Base-by-base conservation (phyloP, 2,797 vertebrate genomes). In the Epinephelus malabaricus region DNA sequence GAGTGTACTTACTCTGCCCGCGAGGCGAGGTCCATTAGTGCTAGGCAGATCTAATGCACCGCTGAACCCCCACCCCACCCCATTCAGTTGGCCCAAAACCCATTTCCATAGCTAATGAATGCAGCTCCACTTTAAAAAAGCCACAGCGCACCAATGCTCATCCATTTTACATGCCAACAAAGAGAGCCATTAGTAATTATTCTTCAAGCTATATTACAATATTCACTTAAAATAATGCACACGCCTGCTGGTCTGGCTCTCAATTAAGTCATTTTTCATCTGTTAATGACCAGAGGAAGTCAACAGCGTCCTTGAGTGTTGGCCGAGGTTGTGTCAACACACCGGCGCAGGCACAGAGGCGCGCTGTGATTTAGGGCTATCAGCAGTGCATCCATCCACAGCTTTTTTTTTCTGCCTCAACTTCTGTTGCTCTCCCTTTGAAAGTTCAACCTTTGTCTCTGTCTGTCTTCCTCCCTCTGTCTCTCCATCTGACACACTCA, bases 201-300 rank as follows among this genome's bases (percentile, higher is more conserved):
- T 97, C 94, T 95, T 95, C 90, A 92, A 95, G 94, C 96, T 96
- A 95, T 96, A 96, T 97, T 96, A 94, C 89, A 94, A 87, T 91
- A 92, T 95, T 97, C 96, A 96, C 95, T 97, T 97, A 97, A 96
- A 96, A 96, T 96, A 96, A 97, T 96, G 95, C 92, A 95, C 84
- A 92, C 86, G 94, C 87, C 94, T 91, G 96, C 96, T 96, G 95
- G 95, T 96, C 92, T 89, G 68, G 77, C 84, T 95, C 96, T 95
- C 95, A 96, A 95, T 97, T 96, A 97, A 96, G 93, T 93, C 88
- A 95, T 97, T 96, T 96, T 96, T 98, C 96, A 97, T 97, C 95
- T 94, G 94, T 90, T 97, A 97, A 97, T 97, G 96, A 97, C 95
- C 95, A 93, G 92, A 89, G 88, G 93, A 95, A 91, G 93, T 95